Base-by-base conservation (phyloP, 2,888 invertebrate species). In the Diabrotica balteata region DNA sequence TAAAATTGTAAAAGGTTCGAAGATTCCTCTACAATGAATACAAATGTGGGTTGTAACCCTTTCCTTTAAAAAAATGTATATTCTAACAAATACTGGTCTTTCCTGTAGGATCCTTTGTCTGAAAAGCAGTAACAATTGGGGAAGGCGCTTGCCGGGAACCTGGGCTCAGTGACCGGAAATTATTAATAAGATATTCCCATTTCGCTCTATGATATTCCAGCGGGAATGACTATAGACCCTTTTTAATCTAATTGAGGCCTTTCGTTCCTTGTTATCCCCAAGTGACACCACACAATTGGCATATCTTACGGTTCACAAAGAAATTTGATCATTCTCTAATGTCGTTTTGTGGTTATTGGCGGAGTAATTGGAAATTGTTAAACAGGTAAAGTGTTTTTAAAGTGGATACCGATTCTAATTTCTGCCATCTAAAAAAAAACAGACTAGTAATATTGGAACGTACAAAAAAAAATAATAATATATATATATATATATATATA, bases 161-260 rank as follows among this genome's bases (percentile, higher is more conserved):
- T 64, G 51, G 64, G 51, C 32, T 46, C 58, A 55, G 46, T 64
- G 64, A 64, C 64, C 64, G 64, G 64, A 64, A 64, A 64, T 64
- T 64, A 64, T 64, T 64, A 59, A 64, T 64, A 64, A 64, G 64
- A 64, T 58, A 64, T 64, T 63, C 64, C 64, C 51, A 64, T 64
- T 64, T 46, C 22, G 64, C 42, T 64, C 52, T 64, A 59, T 64
- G 51, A 64, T 64, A 64, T 64, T 64, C 64, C 64, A 44, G 46
- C 57, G 45, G 58, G 64, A 64, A 58, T 52, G 58, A 46, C 64
- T 58, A 42, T 58, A 42, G 58, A 64, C 64, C 64, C 64, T 64
- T 64, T 58, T 52, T 64, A 64, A 64, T 64, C 59, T 64, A 64
- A 64, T 64, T 64, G 64, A 59, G 46, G 52, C 58, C 64, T 58